Conservation (phyloP, 2,888 invertebrate species). For the Cynaeus angustus region DNA sequence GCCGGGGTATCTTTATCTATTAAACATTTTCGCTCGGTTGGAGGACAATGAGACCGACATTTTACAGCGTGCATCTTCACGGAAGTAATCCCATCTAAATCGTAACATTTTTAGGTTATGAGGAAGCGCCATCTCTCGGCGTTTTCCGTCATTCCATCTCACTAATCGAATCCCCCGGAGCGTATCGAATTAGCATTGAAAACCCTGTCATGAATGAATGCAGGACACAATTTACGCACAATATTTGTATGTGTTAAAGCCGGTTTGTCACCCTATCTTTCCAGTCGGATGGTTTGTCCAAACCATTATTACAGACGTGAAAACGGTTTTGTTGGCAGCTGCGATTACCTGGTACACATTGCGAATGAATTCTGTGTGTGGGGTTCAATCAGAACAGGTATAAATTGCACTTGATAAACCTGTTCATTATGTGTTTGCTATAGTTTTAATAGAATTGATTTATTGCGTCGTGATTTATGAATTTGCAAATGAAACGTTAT, state of each 20-base stretch:
- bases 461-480: constrained; percentile 51
- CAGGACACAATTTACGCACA: constrained; percentile 9
- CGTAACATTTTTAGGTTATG: too few relatives aligned
- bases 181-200: constrained; percentile 4
- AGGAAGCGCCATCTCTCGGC: background rate
- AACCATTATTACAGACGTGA: constrained; percentile 43
- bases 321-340: constrained; percentile 47
- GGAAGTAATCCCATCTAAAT: constrained; percentile 35
- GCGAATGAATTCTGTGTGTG: constrained; percentile 2
- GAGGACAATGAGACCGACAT: constrained; percentile 54
- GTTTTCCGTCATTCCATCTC: background rate
- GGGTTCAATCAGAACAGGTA: constrained; percentile 34
- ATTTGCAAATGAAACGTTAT: constrained; percentile 51
- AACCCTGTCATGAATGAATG: background rate
- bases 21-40: constrained; percentile 54
- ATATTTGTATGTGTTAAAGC: constrained; percentile 48
- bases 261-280: constrained; percentile 49
- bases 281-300: constrained; percentile 31
- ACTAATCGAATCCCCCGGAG: background rate
- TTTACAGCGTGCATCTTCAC: constrained; percentile 51
- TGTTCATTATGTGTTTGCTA: constrained; percentile 51
- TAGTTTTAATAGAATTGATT: constrained; percentile 53
- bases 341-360: constrained; percentile 50
- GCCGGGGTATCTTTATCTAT: constrained; percentile 55
- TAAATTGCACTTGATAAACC: constrained; percentile 48